Base-by-base conservation (phyloP, 1,140 invertebrate genomes). In the Calycopis cecrops region DNA sequence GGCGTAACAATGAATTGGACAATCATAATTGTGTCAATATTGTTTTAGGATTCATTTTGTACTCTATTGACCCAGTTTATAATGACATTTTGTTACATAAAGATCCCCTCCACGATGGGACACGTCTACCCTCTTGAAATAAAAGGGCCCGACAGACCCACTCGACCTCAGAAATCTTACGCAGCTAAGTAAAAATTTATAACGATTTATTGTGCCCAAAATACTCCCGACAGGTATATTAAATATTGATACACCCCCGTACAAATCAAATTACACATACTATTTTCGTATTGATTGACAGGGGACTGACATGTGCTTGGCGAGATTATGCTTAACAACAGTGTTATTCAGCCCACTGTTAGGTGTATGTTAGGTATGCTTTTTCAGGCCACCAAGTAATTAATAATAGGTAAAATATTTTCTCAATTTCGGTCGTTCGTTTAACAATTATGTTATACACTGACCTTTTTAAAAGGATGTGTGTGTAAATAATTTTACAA, bases 61-160 rank as follows among this genome's bases (percentile, higher is more conserved):
- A 52, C 37, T 42, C 12, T 33, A 52, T 52, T 52, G 51, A 52
- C 51, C 51, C 21, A 52, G 11, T 48, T 55, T 55, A 33, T 35
- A 50, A 50, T 50, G 42, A 53, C 18, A 57, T 51, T 48, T 51
- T 44, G 18, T 34, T 47, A 55, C 17, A 65, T 56, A 55, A 52
- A 51, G 55, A 57, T 60, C 50, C 55, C 47, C 47, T 53, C 52
- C 40, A 58, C 62, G 65, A 66, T 65, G 62, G 61, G 62, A 60
- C 69, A 69, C 67, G 71, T 71, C 61, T 59, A 57, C 56, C 53
- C 64, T 65, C 65, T 65, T 42, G 55, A 66, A 65, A 61, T 67
- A 64, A 67, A 62, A 60, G 53, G 56, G 53, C 56, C 52, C 21
- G 35, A 40, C 55, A 50, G 51, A 42, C 47, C 52, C 51, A 60